Evolutionary conservation across 2,797 vertebrate species (phyloP), one percentile per base, ranked within the genome.

Genomic region (Neomorphus geoffroyi): DNA sequence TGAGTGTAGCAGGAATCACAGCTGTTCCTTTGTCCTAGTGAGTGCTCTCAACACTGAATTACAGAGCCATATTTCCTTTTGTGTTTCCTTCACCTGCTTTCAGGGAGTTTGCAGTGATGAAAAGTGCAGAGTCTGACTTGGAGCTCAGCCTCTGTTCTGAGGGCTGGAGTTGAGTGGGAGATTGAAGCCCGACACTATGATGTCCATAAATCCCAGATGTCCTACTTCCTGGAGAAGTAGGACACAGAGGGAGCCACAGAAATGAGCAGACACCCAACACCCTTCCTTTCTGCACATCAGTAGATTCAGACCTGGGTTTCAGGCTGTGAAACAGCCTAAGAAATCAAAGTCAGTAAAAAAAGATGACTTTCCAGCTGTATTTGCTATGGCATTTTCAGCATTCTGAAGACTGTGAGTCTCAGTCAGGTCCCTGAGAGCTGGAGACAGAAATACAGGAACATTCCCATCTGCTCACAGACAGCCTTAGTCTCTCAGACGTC

Each of bases 381-480:
- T 95, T 89, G 41, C 87, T 80, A 39, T 74, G 53, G 79, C 72
- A 90, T 84, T 90, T 93, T 74, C 86, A 48, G 73, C 61, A 19
- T 61, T 48, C 61, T 32, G 65, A 90, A 54, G 22, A 1, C 73
- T 84, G 72, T 4, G 45, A 90, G 83, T 66, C 90, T 90, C 86
- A 71, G 65, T 61, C 80, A 46, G 66, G 73, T 88, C 90, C 80
- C 83, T 27, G 62, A 51, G 66, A 95, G 86, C 77, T 91, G 86
- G 85, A 90, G 91, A 89, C 81, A 96, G 91, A 87, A 94, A 91
- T 61, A 53, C 0, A 2, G 85, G 90, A 88, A 88, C 93, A 88
- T 90, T 86, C 88, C 92, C 80, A 86, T 88, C 92, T 94, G 82
- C 92, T 95, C 43, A 0, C 73, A 90, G 88, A 33, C 91, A 89